phyloP scores from a whole-genome alignment of 1,140 invertebrate genomes.

The Drosophila subpulchrella region DNA sequence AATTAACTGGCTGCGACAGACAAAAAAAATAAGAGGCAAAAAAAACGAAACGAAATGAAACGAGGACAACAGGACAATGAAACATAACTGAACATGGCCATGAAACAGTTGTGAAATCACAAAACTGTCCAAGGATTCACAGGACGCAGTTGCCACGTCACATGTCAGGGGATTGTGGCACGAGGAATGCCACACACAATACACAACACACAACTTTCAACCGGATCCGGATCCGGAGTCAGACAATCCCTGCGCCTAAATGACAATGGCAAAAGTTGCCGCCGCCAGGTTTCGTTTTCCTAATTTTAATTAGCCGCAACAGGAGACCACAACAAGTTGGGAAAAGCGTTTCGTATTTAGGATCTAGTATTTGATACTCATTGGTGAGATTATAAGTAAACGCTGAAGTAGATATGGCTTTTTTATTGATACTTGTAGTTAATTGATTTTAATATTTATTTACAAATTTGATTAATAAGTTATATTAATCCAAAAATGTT shows the following conservation, averaged over 20 bases:
- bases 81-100: slow-evolving; percentile 43
- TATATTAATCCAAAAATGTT: too few relatives aligned
- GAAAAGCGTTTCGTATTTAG: neutral
- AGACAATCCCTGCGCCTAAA: slow-evolving; percentile 53
- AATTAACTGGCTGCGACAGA: slow-evolving; percentile 63
- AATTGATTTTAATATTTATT: too few relatives aligned
- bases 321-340: slow-evolving; percentile 35
- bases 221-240: neutral
- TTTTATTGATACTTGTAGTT: too few relatives aligned
- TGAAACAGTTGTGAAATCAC: slow-evolving; percentile 55
- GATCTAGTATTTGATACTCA: slow-evolving; percentile 3
- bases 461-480: too few relatives aligned
- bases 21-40: slow-evolving; percentile 9
- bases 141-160: slow-evolving; percentile 27
- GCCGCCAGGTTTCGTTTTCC: slow-evolving; percentile 44
- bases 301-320: slow-evolving; percentile 72
- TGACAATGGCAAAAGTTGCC: slow-evolving; percentile 46
- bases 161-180: slow-evolving; percentile 1
- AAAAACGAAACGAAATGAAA: slow-evolving; percentile 15
- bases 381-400: neutral
- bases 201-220: neutral
- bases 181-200: slow-evolving; percentile 5
- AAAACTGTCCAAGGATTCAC: slow-evolving; percentile 30
- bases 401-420: neutral
- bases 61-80: slow-evolving; percentile 19